phyloP scores from a whole-genome alignment of 2,113 vertebrate genomes.

The Heteronetta atricapilla region DNA sequence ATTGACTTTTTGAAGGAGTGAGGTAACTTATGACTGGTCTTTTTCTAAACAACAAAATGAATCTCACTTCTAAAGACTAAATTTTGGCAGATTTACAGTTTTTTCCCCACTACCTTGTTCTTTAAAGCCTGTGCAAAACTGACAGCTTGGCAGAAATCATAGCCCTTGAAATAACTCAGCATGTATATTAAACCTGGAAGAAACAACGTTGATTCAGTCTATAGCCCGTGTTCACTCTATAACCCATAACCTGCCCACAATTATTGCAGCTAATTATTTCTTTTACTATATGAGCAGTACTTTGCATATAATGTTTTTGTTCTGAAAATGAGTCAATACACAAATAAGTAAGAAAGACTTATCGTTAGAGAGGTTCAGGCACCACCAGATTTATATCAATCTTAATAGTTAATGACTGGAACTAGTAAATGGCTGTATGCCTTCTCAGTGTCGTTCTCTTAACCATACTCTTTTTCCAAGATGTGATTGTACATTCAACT shows the following conservation, averaged over 20 bases:
- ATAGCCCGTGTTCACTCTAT: slow-evolving; percentile 1
- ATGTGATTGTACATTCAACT: neutral
- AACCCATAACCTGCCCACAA: neutral
- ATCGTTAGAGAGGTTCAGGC: neutral
- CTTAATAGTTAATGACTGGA: neutral
- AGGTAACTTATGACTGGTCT: slow-evolving; percentile 17
- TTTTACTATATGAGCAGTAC: neutral
- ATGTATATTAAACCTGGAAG: slow-evolving; percentile 17
- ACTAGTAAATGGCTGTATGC: neutral
- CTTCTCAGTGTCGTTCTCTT: neutral
- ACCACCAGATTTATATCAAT: neutral
- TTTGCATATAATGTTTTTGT: neutral
- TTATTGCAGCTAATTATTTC: neutral
- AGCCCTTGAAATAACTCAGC: neutral
- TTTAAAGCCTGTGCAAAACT: slow-evolving; percentile 27
- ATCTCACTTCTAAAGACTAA: slow-evolving; percentile 11
- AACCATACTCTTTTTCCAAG: neutral
- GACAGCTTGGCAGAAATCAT: neutral
- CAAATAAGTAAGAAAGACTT: neutral
- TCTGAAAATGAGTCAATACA: neutral
- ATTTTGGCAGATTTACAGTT: slow-evolving; percentile 6
- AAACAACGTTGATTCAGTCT: neutral
- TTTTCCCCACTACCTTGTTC: neutral
- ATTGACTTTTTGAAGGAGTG: slow-evolving; percentile 38
- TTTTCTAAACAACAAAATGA: slow-evolving; percentile 58